Evolutionary conservation across 2,113 vertebrate genomes (phyloP).

Genomic region (Apodemus sylvaticus): DNA sequence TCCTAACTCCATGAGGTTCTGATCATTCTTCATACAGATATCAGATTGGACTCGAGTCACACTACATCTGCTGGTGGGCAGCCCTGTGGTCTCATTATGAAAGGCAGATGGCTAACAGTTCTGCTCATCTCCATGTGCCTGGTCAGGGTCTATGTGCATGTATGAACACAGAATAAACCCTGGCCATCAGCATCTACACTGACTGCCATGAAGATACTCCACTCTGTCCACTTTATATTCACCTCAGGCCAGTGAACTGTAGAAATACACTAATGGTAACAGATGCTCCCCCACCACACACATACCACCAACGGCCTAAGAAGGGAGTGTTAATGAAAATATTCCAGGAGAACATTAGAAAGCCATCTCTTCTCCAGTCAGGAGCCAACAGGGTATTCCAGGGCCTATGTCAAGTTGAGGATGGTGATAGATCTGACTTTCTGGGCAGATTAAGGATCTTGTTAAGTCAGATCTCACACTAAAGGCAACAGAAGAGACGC

Average conservation of each 20-base stretch:
- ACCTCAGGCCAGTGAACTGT: fast-evolving
- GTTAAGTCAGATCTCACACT: not conserved
- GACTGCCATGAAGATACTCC: fast-evolving
- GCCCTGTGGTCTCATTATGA: not conserved
- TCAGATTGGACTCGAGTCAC: not conserved
- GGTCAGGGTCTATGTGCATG: not conserved
- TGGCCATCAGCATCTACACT: fast-evolving
- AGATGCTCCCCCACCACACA: not conserved
- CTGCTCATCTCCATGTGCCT: not conserved
- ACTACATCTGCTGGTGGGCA: fast-evolving
- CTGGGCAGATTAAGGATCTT: not conserved
- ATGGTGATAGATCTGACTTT: not conserved
- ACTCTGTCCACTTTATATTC: fast-evolving
- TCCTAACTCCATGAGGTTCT: fast-evolving
- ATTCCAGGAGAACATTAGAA: not conserved
- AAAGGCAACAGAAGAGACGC: fast-evolving
- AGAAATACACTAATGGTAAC: fast-evolving
- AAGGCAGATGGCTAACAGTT: not conserved
- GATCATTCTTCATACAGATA: not conserved
- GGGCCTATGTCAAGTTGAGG: not conserved
- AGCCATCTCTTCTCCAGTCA: not conserved
- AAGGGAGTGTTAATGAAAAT: not conserved
- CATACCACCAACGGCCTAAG: not conserved
- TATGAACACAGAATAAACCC: fast-evolving
- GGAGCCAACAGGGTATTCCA: not conserved